A percentile compares a stretch with the other conserved stretches of the same genome.
Conservation (phyloP, 2,797 vertebrate genomes). For the Spinibarbus caldwelli region DNA sequence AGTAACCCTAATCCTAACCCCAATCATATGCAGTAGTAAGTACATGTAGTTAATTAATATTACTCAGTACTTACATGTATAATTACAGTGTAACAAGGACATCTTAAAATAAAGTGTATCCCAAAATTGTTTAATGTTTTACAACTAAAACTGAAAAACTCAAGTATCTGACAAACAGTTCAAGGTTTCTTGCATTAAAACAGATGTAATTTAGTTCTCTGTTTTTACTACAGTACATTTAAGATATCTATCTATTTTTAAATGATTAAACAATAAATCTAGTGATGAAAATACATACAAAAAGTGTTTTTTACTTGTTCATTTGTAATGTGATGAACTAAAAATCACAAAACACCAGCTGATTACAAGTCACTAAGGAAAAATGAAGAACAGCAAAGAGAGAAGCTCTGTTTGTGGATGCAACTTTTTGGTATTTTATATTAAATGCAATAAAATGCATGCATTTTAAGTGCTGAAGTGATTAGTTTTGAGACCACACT, state of each 20-base stretch:
- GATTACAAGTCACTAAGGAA: background rate
- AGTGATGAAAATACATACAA: background rate
- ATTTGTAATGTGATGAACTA: background rate
- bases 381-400: background rate
- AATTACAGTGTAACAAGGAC: no score
- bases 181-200: background rate
- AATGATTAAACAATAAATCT: background rate
- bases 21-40: no score
- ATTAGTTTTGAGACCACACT: background rate
- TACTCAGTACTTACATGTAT: no score
- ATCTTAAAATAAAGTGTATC: no score
- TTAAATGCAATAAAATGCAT: background rate
- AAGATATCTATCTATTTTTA: background rate
- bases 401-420: background rate
- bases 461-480: background rate
- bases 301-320: background rate
- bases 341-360: background rate
- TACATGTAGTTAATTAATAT: no score
- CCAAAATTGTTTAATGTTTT: background rate
- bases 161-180: background rate
- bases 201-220: background rate
- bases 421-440: background rate
- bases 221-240: background rate
- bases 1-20: no score
- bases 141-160: background rate